A percentile compares a stretch with the other conserved stretches of the same genome.
Evolutionary conservation across 2,888 invertebrate genomes (phyloP).

Genomic region (Drosophila fulvimacula): DNA sequence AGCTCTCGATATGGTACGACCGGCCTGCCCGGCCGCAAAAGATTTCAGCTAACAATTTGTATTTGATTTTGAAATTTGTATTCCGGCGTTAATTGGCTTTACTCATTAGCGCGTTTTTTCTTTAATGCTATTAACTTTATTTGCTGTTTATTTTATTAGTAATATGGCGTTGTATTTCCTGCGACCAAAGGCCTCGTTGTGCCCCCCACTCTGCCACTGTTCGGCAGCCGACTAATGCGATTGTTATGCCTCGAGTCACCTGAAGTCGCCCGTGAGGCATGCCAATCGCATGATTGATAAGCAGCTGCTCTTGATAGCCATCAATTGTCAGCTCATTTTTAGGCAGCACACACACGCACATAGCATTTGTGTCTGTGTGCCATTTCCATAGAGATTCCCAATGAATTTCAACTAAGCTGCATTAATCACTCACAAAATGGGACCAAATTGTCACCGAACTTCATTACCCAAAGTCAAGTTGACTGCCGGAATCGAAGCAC

Average conservation of each 20-base stretch:
- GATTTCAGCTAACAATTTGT: conserved; percentile 40
- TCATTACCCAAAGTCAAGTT: conserved; percentile 36
- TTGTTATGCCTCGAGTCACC: conserved; percentile 69
- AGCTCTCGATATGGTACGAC: conserved; percentile 24
- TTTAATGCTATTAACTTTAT: conserved; percentile 80
- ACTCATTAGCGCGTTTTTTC: conserved; percentile 74
- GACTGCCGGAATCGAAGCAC: conserved; percentile 15
- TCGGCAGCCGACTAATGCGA: conserved; percentile 67
- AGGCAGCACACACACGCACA: conserved; percentile 40
- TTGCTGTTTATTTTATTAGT: conserved; percentile 80
- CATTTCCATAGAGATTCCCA: conserved; percentile 46
- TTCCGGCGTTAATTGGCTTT: conserved; percentile 78
- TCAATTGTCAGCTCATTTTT: conserved; percentile 42
- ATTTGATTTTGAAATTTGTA: conserved; percentile 78
- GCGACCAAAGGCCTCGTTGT: conserved; percentile 42
- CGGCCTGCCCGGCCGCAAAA: conserved; percentile 27
- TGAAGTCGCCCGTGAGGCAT: conserved; percentile 52
- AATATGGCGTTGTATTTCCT: conserved; percentile 75
- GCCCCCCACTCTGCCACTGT: not conserved
- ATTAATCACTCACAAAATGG: conserved; percentile 50
- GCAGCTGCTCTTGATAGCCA: conserved; percentile 48
- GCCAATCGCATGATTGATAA: conserved; percentile 64
- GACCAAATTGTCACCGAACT: conserved; percentile 30
- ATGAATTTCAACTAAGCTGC: conserved; percentile 53
- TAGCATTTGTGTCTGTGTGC: conserved; percentile 7